A percentile compares a stretch with the other conserved stretches of the same genome.
These are phyloP conservation scores for Crotalus adamanteus DNA, from an alignment of 2,797 vertebrate species.

Conservation along the genomic window DNA sequence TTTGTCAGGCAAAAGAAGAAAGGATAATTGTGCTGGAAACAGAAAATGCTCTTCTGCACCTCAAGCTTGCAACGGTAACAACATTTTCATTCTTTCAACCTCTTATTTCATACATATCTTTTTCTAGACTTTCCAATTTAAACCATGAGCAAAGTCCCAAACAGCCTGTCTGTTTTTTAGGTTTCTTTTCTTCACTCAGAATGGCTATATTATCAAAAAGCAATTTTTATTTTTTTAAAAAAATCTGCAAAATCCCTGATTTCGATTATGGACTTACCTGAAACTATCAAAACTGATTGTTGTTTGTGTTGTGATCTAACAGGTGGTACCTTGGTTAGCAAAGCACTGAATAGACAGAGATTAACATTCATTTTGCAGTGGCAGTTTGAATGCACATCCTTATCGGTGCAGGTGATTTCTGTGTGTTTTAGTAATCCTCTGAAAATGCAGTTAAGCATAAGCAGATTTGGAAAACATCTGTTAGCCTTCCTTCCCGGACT, in stretches of 20 bases:
- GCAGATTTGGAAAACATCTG: neutral
- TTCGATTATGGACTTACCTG: neutral
- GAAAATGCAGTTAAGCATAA: neutral
- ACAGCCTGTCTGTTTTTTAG: neutral
- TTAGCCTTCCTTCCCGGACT: neutral
- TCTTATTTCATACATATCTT: neutral
- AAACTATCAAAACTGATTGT: neutral
- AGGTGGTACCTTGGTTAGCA: neutral
- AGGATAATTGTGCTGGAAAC: conserved; percentile 82
- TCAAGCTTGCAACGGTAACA: conserved; percentile 82
- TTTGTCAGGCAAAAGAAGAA: conserved; percentile 82
- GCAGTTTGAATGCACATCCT: neutral
- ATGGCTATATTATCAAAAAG: neutral
- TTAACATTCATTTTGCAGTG: neutral
- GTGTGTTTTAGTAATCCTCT: neutral
- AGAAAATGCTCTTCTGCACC: conserved; percentile 83
- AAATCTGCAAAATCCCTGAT: neutral
- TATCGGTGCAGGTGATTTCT: neutral
- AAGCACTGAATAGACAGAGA: neutral
- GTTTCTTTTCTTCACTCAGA: neutral
- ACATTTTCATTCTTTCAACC: neutral
- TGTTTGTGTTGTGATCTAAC: neutral
- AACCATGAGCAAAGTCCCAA: neutral
- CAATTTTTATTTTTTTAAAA: neutral
- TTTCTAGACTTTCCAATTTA: neutral